Evolutionary conservation across 2,888 invertebrate genomes (phyloP).

Genomic region (Clivina fossor): DNA sequence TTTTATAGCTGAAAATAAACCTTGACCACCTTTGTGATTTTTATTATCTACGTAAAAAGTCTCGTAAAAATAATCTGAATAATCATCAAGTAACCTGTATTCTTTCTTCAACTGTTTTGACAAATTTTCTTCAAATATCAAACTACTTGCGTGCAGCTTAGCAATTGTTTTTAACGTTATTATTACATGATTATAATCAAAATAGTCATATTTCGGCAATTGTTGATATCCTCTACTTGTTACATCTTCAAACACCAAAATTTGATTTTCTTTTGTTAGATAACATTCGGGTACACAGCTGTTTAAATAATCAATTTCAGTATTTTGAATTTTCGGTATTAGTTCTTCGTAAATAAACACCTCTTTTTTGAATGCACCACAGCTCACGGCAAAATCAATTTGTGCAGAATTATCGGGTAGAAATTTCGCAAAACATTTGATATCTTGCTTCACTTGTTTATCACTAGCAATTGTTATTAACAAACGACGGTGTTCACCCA

Average conservation of each 20-base stretch:
- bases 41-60: constrained; percentile 25
- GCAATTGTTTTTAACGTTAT: constrained; percentile 34
- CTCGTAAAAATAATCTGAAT: constrained; percentile 34
- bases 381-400: constrained; percentile 42
- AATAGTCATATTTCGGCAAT: constrained; percentile 25
- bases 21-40: constrained; percentile 31
- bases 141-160: constrained; percentile 36
- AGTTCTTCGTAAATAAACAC: constrained; percentile 34
- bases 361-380: constrained; percentile 30
- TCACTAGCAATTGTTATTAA: constrained; percentile 36
- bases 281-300: constrained; percentile 20
- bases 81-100: constrained; percentile 37
- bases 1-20: constrained; percentile 44
- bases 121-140: constrained; percentile 37
- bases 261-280: constrained; percentile 16
- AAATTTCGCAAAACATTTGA: constrained; percentile 46
- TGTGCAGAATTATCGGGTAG: constrained; percentile 42
- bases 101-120: constrained; percentile 9
- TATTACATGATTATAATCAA: constrained; percentile 35
- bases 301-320: constrained; percentile 25
- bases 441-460: constrained; percentile 33
- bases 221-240: constrained; percentile 29
- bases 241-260: constrained; percentile 37
- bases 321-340: constrained; percentile 34
- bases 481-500: constrained; percentile 45